A percentile compares a stretch with the other conserved stretches of the same genome.
Evolutionary conservation across 2,797 vertebrate genomes (phyloP).

Genomic region (Neolamprologus multifasciatus): DNA sequence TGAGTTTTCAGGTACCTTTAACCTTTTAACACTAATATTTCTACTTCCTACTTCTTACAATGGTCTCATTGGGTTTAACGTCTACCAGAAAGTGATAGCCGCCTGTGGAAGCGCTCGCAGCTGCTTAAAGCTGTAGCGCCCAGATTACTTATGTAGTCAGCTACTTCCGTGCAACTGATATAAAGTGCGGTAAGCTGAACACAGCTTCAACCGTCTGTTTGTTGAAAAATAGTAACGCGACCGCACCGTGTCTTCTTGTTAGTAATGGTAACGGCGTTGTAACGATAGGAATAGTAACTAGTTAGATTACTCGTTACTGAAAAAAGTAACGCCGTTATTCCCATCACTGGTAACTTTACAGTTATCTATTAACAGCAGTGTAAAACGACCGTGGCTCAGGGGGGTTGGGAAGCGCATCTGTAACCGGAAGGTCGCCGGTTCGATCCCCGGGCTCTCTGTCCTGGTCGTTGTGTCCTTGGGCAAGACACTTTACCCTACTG

Average conservation of each 20-base stretch:
- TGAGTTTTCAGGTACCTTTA: not conserved
- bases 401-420: too few relatives aligned
- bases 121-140: not conserved
- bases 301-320: not conserved
- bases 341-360: not conserved
- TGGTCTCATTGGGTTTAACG: not conserved
- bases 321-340: fast-evolving
- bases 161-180: not conserved
- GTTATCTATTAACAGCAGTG: not conserved
- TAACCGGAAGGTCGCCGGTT: fast-evolving
- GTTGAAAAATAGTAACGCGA: not conserved
- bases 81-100: not conserved
- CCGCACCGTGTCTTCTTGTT: not conserved
- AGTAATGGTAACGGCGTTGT: not conserved
- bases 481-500: too few relatives aligned
- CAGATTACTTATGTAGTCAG: not conserved
- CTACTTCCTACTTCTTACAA: not conserved
- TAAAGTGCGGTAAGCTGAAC: not conserved
- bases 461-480: too few relatives aligned
- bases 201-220: not conserved
- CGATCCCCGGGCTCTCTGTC: fast-evolving
- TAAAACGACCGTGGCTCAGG: not conserved
- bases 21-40: not conserved
- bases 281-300: not conserved
- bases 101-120: not conserved